Conservation (phyloP, 2,113 vertebrate genomes). For the Zapornia atra region DNA sequence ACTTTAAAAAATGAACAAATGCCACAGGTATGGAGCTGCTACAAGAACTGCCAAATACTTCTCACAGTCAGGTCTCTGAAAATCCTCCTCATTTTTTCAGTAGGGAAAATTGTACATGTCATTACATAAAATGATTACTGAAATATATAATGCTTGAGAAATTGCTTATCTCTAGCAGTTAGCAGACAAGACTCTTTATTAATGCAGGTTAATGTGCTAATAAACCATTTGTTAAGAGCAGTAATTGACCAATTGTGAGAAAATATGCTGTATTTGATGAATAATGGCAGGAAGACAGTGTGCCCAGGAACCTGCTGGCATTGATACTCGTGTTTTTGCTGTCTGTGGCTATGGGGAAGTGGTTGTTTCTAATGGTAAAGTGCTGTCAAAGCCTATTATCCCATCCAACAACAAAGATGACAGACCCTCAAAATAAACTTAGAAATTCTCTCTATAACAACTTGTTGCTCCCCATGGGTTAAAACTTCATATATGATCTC, state of each 20-base stretch:
- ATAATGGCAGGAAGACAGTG: constrained; percentile 3
- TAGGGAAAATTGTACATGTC: background rate
- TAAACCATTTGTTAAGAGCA: constrained; percentile 68
- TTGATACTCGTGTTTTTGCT: background rate
- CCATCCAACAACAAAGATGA: background rate
- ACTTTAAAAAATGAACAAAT: background rate
- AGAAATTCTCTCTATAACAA: background rate
- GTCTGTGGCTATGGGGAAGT: background rate
- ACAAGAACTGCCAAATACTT: background rate
- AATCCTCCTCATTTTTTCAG: background rate
- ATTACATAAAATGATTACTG: constrained; percentile 42
- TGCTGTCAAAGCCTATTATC: background rate
- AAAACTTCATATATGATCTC: background rate
- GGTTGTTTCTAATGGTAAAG: background rate
- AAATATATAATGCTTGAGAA: constrained; percentile 66
- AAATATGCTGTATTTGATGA: constrained; percentile 63
- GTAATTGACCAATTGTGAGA: constrained; percentile 55
- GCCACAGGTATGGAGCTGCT: background rate
- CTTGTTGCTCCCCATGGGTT: background rate
- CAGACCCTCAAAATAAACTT: background rate
- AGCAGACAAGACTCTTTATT: constrained; percentile 49
- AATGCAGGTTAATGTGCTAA: constrained; percentile 67
- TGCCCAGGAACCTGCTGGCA: background rate
- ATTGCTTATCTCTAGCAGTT: constrained; percentile 49
- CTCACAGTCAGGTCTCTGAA: background rate